Conservation (phyloP, 1,140 invertebrate genomes). For the Dolichoris vasculosae region DNA sequence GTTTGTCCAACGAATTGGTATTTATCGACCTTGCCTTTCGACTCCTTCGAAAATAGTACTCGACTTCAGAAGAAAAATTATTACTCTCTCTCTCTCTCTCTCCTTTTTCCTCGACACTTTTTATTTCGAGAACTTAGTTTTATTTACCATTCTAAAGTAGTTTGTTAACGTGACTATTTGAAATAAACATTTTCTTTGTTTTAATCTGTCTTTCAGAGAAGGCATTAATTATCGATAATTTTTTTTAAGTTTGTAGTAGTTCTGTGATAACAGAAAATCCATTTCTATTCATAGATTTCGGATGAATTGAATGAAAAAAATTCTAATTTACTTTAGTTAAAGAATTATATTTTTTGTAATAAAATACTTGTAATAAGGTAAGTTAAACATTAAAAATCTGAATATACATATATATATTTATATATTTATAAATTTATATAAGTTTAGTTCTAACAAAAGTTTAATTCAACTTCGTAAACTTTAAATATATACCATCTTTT, state of each 20-base stretch:
- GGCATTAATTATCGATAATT: background rate
- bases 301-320: background rate
- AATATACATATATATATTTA: background rate
- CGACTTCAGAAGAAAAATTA: slow-evolving; percentile 28
- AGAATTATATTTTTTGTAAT: background rate
- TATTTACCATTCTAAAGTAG: slow-evolving; percentile 27
- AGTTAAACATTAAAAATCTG: too few species aligned
- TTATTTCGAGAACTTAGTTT: slow-evolving; percentile 21
- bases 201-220: background rate
- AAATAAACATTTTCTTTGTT: background rate
- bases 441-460: background rate
- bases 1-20: slow-evolving; percentile 46
- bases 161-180: background rate
- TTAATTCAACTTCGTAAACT: slow-evolving; percentile 56
- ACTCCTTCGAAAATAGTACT: slow-evolving; percentile 22
- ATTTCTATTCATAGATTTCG: background rate
- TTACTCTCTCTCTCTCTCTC: background rate
- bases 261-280: background rate
- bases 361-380: too few species aligned
- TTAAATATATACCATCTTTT: slow-evolving; percentile 58
- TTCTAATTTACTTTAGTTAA: background rate
- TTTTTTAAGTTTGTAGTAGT: background rate
- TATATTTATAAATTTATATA: background rate
- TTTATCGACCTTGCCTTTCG: slow-evolving; percentile 44
- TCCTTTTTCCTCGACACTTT: background rate